Conservation (phyloP, 2,113 vertebrate genomes). For the Sula dactylatra region DNA sequence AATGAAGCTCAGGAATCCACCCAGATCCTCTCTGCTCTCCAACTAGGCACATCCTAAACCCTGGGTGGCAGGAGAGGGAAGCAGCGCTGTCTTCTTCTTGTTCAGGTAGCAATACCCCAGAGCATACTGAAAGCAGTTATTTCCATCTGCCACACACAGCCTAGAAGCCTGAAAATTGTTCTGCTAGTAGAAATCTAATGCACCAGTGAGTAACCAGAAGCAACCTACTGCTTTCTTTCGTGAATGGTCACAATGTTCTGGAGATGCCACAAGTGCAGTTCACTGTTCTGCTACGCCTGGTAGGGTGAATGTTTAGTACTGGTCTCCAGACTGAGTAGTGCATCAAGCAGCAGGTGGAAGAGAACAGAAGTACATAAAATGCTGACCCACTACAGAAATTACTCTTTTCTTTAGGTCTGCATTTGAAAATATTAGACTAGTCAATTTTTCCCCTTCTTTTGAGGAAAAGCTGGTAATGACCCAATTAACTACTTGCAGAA, state of each 20-base stretch:
- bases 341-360: constrained; percentile 59
- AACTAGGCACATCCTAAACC: not conserved
- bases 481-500: not conserved
- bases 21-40: not conserved
- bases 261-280: constrained; percentile 62
- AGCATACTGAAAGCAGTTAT: not conserved
- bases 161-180: constrained; percentile 49
- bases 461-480: not conserved
- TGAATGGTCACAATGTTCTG: constrained; percentile 58
- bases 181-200: constrained; percentile 51
- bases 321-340: constrained; percentile 47
- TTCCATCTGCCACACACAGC: constrained; percentile 5
- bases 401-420: not conserved
- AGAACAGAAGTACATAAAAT: constrained; percentile 5
- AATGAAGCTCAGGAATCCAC: not conserved
- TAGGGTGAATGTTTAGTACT: constrained; percentile 54
- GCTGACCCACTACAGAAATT: not conserved
- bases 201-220: constrained; percentile 56
- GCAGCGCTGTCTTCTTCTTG: not conserved
- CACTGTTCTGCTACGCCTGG: constrained; percentile 75
- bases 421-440: not conserved
- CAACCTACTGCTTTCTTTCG: constrained; percentile 58
- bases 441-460: not conserved
- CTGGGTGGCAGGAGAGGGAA: not conserved
- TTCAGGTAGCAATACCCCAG: constrained; percentile 1